A percentile compares a stretch with the other conserved stretches of the same genome.
These are phyloP conservation scores for Chlorodrepanis virens DNA, from an alignment of 2,113 vertebrate species.

Conservation along the genomic window DNA sequence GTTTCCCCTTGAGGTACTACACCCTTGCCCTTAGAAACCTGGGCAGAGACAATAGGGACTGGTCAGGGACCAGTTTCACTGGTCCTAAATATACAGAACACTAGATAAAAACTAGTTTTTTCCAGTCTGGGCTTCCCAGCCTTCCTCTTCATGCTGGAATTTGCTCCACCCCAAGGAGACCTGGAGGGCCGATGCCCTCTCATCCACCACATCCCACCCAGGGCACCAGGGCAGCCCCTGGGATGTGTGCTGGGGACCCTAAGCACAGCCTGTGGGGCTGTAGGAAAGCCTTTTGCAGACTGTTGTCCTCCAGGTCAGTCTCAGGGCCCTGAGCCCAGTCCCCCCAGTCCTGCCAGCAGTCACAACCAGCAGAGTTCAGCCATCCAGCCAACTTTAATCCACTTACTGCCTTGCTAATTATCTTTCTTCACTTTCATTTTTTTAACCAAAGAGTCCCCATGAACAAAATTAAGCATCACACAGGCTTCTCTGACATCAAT, in stretches of 20 bases:
- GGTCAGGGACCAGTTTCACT: background rate
- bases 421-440: background rate
- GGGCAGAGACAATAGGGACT: background rate
- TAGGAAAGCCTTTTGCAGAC: background rate
- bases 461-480: background rate
- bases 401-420: background rate
- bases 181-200: fast-evolving
- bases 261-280: background rate
- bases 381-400: background rate
- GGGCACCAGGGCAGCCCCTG: background rate
- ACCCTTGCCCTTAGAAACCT: background rate
- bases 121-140: background rate
- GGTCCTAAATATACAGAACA: background rate
- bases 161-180: background rate
- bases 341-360: background rate
- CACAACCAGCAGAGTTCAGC: background rate
- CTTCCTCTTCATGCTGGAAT: background rate
- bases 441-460: background rate
- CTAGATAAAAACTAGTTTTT: background rate
- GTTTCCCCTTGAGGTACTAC: background rate
- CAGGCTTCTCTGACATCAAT: background rate
- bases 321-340: background rate
- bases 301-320: background rate
- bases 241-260: background rate
- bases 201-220: background rate